phyloP scores from a whole-genome alignment of 2,888 invertebrate genomes.

The Dolomedes plantarius region DNA sequence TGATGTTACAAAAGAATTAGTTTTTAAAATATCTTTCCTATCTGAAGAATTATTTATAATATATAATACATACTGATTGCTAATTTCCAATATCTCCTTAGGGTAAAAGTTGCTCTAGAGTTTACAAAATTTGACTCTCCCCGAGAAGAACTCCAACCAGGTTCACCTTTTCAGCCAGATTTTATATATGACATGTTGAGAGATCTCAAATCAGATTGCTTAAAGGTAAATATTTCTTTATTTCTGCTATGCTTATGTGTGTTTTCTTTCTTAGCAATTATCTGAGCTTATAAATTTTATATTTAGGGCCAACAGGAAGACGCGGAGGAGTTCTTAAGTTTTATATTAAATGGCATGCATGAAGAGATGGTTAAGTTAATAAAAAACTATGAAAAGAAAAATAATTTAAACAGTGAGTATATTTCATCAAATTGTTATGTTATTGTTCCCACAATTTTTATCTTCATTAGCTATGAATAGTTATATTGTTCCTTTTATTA shows the following conservation, averaged over 20 bases:
- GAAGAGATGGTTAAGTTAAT: slow-evolving; percentile 96
- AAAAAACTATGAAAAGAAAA: slow-evolving; percentile 61
- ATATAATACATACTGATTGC: too few relatives aligned
- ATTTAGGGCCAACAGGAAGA: slow-evolving; percentile 90
- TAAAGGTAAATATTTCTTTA: slow-evolving; percentile 72
- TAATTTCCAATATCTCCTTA: slow-evolving; percentile 75
- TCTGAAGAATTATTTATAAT: too few relatives aligned
- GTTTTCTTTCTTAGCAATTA: too few relatives aligned
- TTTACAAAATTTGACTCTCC: slow-evolving; percentile 79
- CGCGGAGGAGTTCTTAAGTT: slow-evolving; percentile 96
- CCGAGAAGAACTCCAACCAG: slow-evolving; percentile 78
- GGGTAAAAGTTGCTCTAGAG: slow-evolving; percentile 87
- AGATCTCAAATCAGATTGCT: slow-evolving; percentile 82
- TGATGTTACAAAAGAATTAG: too few relatives aligned
- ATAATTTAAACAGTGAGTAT: slow-evolving; percentile 36
- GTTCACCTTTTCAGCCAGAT: slow-evolving; percentile 91
- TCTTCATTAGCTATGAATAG: too few relatives aligned
- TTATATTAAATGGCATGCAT: slow-evolving; percentile 93
- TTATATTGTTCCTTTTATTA: too few relatives aligned
- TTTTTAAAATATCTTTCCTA: too few relatives aligned
- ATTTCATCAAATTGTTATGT: too few relatives aligned
- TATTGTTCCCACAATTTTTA: too few relatives aligned
- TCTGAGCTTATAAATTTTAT: too few relatives aligned
- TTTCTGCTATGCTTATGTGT: too few relatives aligned
- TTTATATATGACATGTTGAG: slow-evolving; percentile 90